These are phyloP conservation scores for Rhodophaea formosa DNA, from an alignment of 2,888 invertebrate genomes.

Conservation along the genomic window DNA sequence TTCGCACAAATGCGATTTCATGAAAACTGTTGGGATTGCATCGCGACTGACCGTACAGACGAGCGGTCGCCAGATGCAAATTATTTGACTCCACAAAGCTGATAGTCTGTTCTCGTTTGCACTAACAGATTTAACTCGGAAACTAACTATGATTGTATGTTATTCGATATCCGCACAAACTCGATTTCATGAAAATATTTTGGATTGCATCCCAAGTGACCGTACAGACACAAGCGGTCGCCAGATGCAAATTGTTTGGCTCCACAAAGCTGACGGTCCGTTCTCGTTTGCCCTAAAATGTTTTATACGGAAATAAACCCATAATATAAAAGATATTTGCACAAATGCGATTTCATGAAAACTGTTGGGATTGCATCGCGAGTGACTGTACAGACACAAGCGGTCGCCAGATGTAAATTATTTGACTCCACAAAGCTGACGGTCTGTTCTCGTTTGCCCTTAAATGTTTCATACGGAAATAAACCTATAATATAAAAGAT, in stretches of 20 bases:
- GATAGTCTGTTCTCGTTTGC: not conserved
- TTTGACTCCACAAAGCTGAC: slow-evolving; percentile 34
- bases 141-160: too few species aligned
- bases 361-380: slow-evolving; percentile 21
- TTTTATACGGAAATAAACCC: too few species aligned
- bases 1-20: slow-evolving; percentile 6
- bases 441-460: not conserved
- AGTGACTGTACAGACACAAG: slow-evolving; percentile 18
- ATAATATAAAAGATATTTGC: not conserved
- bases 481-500: too few species aligned
- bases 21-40: slow-evolving; percentile 22
- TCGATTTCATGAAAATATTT: too few species aligned
- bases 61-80: slow-evolving; percentile 39
- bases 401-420: slow-evolving; percentile 43
- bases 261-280: too few species aligned
- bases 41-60: slow-evolving; percentile 18
- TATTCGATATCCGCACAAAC: too few species aligned
- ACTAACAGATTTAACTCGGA: not conserved
- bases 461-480: not conserved
- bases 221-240: too few species aligned
- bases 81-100: slow-evolving; percentile 39
- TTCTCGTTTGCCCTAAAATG: not conserved
- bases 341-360: slow-evolving; percentile 13
- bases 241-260: too few species aligned
- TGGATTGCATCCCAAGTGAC: too few species aligned